Percentiles rank a stretch among this genome's conserved stretches.
phyloP scores from a whole-genome alignment of 2,113 vertebrate genomes.

The Cavia porcellus region DNA sequence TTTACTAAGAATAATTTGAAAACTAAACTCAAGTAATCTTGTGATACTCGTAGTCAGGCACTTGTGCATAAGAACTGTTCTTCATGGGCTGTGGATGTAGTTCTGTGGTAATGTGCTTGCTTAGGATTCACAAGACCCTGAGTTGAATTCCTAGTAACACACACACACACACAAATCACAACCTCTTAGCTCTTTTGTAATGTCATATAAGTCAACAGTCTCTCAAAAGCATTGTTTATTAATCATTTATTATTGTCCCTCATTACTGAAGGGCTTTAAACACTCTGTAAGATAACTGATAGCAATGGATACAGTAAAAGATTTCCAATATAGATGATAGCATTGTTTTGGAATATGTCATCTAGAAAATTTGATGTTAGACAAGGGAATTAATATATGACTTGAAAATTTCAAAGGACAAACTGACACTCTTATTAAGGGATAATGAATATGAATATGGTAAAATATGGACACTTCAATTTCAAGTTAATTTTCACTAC shows the following conservation, averaged over 20 bases:
- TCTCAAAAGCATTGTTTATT: background rate
- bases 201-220: background rate
- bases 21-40: background rate
- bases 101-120: too few relatives aligned
- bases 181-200: background rate
- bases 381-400: background rate
- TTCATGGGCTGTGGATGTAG: background rate
- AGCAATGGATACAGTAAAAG: background rate
- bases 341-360: background rate
- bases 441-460: background rate
- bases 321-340: background rate
- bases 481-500: background rate
- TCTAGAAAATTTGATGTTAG: background rate
- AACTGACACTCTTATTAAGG: background rate
- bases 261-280: background rate
- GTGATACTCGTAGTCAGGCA: background rate
- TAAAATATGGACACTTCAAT: background rate
- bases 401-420: background rate
- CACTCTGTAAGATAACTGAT: background rate
- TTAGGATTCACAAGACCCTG: too few relatives aligned
- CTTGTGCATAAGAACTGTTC: background rate
- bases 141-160: too few relatives aligned
- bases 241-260: background rate
- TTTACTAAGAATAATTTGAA: background rate
- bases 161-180: background rate